A percentile compares a stretch with the other conserved stretches of the same genome.
Evolutionary conservation across 2,888 invertebrate genomes (phyloP).

Genomic region (Phortica okadai): DNA sequence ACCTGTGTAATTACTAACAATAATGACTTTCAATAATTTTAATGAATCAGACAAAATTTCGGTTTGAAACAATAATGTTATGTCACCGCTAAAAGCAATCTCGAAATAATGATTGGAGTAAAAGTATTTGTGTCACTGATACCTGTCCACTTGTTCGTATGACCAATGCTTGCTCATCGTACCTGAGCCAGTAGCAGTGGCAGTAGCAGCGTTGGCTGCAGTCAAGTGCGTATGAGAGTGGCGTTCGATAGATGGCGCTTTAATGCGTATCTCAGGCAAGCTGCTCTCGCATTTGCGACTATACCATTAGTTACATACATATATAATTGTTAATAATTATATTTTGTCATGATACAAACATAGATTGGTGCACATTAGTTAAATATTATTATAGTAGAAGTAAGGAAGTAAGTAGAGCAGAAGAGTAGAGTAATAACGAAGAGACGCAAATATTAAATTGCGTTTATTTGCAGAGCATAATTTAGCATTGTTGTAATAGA

Average conservation of each 20-base stretch:
- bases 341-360: constrained; percentile 34
- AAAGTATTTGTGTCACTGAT: constrained; percentile 45
- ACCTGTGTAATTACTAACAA: no score
- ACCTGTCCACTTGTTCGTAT: constrained; percentile 75
- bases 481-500: neutral
- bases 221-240: constrained; percentile 63
- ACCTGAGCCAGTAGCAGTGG: constrained; percentile 80
- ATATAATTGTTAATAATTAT: constrained; percentile 24
- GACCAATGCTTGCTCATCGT: constrained; percentile 74
- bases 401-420: no score
- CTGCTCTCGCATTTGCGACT: constrained; percentile 80
- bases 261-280: constrained; percentile 88
- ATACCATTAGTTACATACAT: constrained; percentile 36
- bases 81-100: no score
- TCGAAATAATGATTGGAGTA: neutral
- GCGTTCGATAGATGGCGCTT: constrained; percentile 89
- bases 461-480: constrained; percentile 33
- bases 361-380: no score
- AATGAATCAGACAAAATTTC: no score
- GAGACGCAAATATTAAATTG: constrained; percentile 3
- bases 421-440: no score
- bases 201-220: constrained; percentile 31
- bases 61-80: no score
- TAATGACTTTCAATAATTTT: no score
- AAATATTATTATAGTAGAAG: no score